phyloP scores from a whole-genome alignment of 2,888 invertebrate species.

The Drosophila hamatofila region DNA sequence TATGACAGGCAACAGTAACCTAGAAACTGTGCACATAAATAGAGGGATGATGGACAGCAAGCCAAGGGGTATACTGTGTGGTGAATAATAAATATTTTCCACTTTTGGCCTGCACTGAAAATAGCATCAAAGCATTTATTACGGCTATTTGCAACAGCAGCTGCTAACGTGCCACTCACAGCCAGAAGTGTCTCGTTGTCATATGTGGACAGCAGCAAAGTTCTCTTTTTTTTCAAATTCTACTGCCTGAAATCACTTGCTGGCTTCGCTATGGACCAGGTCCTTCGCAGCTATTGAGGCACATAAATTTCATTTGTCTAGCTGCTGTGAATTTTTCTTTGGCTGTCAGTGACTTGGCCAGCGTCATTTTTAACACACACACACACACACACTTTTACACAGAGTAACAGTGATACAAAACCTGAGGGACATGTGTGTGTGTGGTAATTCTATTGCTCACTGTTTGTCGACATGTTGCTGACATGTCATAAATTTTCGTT shows the following conservation, averaged over 20 bases:
- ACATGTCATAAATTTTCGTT: constrained; percentile 68
- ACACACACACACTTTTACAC: constrained; percentile 6
- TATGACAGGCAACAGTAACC: constrained; percentile 35
- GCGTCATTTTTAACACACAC: constrained; percentile 60
- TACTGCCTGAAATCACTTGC: not conserved
- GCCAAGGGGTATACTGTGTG: not conserved
- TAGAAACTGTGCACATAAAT: constrained; percentile 27
- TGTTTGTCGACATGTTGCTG: constrained; percentile 41
- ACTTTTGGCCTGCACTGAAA: constrained; percentile 75
- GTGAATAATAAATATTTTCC: constrained; percentile 60
- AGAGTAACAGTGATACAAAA: not conserved
- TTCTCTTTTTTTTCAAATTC: not conserved
- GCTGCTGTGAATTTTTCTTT: constrained; percentile 42
- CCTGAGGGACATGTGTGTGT: not conserved
- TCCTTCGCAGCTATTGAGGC: constrained; percentile 35
- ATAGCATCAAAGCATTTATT: constrained; percentile 80
- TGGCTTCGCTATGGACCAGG: not conserved
- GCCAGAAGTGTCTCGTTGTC: constrained; percentile 45
- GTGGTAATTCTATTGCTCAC: constrained; percentile 20
- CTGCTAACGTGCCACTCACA: constrained; percentile 21
- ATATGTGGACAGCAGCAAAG: constrained; percentile 41
- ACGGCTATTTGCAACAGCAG: constrained; percentile 55
- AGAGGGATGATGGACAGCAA: not conserved
- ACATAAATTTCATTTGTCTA: constrained; percentile 53
- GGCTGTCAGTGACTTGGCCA: constrained; percentile 64